Percentiles rank a stretch among this genome's conserved stretches.
Evolutionary conservation across 1,140 invertebrate species (phyloP).

Genomic region (Philaenus spumarius): DNA sequence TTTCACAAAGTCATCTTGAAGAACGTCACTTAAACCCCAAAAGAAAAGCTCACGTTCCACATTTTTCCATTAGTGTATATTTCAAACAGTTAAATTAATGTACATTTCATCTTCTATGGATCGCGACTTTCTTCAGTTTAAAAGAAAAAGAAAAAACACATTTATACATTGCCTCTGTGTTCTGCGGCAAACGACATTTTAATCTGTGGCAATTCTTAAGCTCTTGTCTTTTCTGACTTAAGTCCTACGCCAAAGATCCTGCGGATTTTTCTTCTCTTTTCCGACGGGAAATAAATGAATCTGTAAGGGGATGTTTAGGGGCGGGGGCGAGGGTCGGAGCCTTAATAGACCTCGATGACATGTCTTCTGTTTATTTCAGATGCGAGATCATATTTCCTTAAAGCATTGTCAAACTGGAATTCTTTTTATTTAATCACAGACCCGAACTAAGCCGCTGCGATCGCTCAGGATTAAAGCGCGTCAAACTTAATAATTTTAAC

Average conservation of each 20-base stretch:
- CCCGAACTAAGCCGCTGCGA: too few species aligned
- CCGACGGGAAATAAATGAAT: slow-evolving; percentile 13
- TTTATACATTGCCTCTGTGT: slow-evolving; percentile 4
- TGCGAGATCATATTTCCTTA: background rate
- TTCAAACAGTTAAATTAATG: too few species aligned
- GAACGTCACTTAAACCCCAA: too few species aligned
- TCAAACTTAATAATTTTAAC: too few species aligned
- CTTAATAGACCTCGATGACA: background rate
- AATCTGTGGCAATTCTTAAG: slow-evolving; percentile 18
- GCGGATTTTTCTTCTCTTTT: slow-evolving; percentile 14
- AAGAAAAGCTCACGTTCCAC: too few species aligned
- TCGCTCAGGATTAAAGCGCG: too few species aligned
- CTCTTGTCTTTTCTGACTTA: slow-evolving; percentile 15
- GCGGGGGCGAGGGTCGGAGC: background rate
- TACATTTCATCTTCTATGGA: too few species aligned
- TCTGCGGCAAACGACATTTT: slow-evolving; percentile 16
- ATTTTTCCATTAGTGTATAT: too few species aligned
- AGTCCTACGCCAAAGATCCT: slow-evolving; percentile 15
- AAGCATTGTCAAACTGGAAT: too few species aligned
- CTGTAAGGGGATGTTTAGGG: background rate
- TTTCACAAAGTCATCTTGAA: too few species aligned
- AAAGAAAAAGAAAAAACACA: background rate
- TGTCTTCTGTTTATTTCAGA: background rate
- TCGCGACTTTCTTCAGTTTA: too few species aligned
- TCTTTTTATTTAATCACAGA: too few species aligned